Evolutionary conservation across 2,113 vertebrate species (phyloP).

Genomic region (Verasper variegatus): DNA sequence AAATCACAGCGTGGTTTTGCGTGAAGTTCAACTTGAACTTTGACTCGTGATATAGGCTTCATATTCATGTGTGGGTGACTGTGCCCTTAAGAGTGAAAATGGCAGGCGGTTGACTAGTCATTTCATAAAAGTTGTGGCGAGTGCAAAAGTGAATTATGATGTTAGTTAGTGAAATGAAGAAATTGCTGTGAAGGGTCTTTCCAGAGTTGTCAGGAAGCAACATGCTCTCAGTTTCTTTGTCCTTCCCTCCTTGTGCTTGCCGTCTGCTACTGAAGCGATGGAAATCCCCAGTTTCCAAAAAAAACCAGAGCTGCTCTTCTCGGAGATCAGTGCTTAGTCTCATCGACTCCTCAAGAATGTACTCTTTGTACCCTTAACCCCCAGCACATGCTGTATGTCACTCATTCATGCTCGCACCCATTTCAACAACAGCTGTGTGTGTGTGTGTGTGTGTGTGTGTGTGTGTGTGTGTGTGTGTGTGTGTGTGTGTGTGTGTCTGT

Average conservation of each 20-base stretch:
- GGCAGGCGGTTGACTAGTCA: not conserved
- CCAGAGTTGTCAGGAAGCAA: slow-evolving; percentile 58
- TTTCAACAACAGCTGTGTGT: not conserved
- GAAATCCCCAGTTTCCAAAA: slow-evolving; percentile 74
- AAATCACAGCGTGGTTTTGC: no score
- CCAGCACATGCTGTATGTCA: slow-evolving; percentile 44
- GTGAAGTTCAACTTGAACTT: no score
- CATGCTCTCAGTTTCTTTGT: slow-evolving; percentile 43
- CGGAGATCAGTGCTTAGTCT: slow-evolving; percentile 56
- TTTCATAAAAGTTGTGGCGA: slow-evolving; percentile 4
- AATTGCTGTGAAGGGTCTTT: slow-evolving; percentile 62
- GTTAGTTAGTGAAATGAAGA: slow-evolving; percentile 28
- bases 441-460: no score
- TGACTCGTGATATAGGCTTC: no score
- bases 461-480: no score
- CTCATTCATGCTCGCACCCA: slow-evolving; percentile 34
- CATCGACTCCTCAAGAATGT: slow-evolving; percentile 55
- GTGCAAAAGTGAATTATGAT: slow-evolving; percentile 26
- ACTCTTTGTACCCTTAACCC: slow-evolving; percentile 3
- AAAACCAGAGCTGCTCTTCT: slow-evolving; percentile 49
- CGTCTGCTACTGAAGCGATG: slow-evolving; percentile 25
- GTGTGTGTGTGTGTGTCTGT: no score
- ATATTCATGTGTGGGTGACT: no score
- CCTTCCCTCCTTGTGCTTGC: slow-evolving; percentile 19
- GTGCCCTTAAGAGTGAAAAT: not conserved